Evolutionary conservation across 2,113 vertebrate genomes (phyloP).

Genomic region (Solea senegalensis): DNA sequence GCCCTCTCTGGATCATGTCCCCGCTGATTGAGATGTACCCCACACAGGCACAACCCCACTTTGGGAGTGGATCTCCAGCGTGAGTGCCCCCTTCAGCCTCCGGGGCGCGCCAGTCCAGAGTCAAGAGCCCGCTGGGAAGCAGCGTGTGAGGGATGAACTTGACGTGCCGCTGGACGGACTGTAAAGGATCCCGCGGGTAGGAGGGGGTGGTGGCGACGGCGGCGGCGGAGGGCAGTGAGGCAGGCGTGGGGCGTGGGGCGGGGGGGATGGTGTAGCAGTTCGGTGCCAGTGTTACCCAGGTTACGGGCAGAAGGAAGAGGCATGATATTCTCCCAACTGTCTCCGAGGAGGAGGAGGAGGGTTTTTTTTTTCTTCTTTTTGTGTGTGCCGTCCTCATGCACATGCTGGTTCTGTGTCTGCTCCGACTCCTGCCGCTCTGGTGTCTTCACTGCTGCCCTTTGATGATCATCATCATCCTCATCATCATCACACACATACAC

Average conservation of each 20-base stretch:
- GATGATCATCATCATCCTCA: constrained; percentile 52
- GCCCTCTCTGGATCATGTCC: constrained; percentile 74
- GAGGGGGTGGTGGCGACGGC: constrained; percentile 1
- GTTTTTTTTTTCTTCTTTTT: constrained; percentile 24
- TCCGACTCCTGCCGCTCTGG: constrained; percentile 60
- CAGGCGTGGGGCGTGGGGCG: constrained; percentile 32
- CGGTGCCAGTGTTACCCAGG: constrained; percentile 85
- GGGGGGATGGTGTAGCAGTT: constrained; percentile 56
- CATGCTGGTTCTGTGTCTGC: constrained; percentile 63
- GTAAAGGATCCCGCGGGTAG: constrained; percentile 69
- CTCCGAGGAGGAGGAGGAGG: constrained; percentile 24
- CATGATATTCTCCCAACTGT: constrained; percentile 68
- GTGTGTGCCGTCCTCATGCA: constrained; percentile 43
- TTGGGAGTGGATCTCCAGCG: constrained; percentile 46
- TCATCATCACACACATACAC: constrained; percentile 17
- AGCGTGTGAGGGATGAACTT: constrained; percentile 79
- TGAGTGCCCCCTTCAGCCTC: constrained; percentile 72
- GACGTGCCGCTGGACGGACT: constrained; percentile 85
- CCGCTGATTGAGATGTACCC: constrained; percentile 94
- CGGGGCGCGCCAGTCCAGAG: constrained; percentile 74
- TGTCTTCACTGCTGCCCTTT: constrained; percentile 74
- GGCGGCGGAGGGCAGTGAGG: constrained; percentile 51
- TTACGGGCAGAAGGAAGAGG: constrained; percentile 77
- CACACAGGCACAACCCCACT: constrained; percentile 74
- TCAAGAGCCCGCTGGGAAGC: constrained; percentile 81